These are phyloP conservation scores for Coregonus sp. DNA, from an alignment of 2,797 vertebrate genomes.

Conservation along the genomic window DNA sequence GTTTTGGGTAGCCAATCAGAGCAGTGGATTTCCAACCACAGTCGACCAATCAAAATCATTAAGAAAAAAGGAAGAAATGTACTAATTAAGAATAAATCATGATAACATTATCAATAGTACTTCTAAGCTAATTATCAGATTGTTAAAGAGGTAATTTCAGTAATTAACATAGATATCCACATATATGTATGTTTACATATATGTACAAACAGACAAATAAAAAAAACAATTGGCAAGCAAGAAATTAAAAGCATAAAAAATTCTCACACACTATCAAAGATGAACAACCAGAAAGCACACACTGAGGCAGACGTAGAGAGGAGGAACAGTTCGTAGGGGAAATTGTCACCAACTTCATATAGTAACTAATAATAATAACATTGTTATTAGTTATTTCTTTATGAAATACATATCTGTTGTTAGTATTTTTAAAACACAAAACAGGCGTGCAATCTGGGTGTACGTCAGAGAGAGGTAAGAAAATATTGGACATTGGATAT, in stretches of 20 bases:
- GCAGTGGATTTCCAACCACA: constrained; percentile 6
- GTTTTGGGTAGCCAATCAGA: constrained; percentile 31
- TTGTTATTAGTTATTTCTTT: constrained; percentile 73
- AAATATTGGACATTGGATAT: constrained; percentile 54
- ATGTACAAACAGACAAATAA: constrained; percentile 62
- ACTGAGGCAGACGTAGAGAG: constrained; percentile 77
- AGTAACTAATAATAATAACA: constrained; percentile 73
- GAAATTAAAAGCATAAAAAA: constrained; percentile 66
- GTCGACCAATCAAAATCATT: constrained; percentile 41
- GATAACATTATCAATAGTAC: constrained; percentile 72
- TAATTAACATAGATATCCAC: constrained; percentile 62
- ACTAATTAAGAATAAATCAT: constrained; percentile 56
- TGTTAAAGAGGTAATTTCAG: constrained; percentile 38
- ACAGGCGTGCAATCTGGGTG: constrained; percentile 91
- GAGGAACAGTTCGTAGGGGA: constrained; percentile 78
- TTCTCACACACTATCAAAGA: constrained; percentile 85
- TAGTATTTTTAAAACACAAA: constrained; percentile 80
- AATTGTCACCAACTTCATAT: constrained; percentile 67
- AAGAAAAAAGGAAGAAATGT: constrained; percentile 70
- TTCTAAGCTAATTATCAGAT: constrained; percentile 70
- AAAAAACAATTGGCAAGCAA: constrained; percentile 67
- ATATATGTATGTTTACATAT: constrained; percentile 71
- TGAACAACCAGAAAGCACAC: constrained; percentile 89
- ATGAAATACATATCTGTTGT: constrained; percentile 69
- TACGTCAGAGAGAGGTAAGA: constrained; percentile 81